These are phyloP conservation scores for Callochromis pleurospilus DNA, from an alignment of 2,113 vertebrate species.

Conservation along the genomic window DNA sequence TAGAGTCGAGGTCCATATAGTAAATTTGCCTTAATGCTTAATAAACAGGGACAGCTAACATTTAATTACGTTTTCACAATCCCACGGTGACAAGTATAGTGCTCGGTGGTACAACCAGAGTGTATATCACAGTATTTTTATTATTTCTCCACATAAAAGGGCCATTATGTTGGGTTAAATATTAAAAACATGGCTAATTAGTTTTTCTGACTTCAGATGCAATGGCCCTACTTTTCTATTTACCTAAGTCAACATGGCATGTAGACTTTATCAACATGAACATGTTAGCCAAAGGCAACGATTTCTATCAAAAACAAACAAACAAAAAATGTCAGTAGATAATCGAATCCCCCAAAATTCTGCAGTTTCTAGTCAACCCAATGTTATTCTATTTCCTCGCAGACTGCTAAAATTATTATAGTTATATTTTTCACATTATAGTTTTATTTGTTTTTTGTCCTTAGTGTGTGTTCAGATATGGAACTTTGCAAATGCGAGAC, in stretches of 20 bases:
- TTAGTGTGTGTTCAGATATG: background rate
- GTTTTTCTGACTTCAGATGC: background rate
- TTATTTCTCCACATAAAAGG: background rate
- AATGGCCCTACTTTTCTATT: background rate
- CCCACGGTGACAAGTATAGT: fast-evolving
- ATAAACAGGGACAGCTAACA: background rate
- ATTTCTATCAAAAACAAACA: background rate
- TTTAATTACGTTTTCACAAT: background rate
- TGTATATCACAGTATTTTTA: background rate
- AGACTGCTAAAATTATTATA: background rate
- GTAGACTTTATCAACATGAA: background rate
- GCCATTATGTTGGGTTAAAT: background rate
- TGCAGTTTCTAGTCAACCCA: background rate
- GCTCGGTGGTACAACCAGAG: background rate
- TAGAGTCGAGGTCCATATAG: background rate
- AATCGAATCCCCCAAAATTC: background rate
- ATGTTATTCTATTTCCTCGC: background rate
- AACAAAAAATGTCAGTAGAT: background rate
- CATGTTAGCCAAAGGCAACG: background rate
- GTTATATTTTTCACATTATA: background rate
- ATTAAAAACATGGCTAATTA: background rate
- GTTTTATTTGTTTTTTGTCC: background rate
- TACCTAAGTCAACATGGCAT: background rate
- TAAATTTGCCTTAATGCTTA: background rate
- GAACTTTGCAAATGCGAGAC: background rate